Conservation (phyloP, 2,888 invertebrate species). For the Euphydryas editha region DNA sequence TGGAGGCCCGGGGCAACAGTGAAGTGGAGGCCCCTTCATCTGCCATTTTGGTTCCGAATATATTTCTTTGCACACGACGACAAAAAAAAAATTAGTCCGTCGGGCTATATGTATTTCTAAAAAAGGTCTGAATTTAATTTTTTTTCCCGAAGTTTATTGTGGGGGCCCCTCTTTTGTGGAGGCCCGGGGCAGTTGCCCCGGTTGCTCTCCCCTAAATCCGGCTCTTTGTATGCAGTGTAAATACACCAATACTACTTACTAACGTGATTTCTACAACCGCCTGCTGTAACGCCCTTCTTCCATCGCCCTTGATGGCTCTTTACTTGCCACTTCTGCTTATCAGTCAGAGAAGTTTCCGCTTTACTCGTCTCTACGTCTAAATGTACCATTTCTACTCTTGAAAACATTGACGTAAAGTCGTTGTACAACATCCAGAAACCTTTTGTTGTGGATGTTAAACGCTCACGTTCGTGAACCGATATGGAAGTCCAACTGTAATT, state of each 20-base stretch:
- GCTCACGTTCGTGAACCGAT: conserved; percentile 88
- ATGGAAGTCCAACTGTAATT: conserved; percentile 88
- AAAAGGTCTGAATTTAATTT: too few species aligned
- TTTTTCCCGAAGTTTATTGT: too few species aligned
- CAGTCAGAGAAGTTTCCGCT: conserved; percentile 91
- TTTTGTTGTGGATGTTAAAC: conserved; percentile 86
- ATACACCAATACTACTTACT: conserved; percentile 68
- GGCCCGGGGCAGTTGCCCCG: too few species aligned
- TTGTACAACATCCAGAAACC: conserved; percentile 94
- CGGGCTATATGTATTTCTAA: too few species aligned
- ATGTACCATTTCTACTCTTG: conserved; percentile 92
- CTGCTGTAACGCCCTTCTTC: conserved; percentile 94
- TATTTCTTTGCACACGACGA: too few species aligned
- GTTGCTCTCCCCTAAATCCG: too few species aligned
- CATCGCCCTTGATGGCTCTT: conserved; percentile 93
- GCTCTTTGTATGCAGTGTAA: neutral
- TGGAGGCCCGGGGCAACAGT: too few species aligned
- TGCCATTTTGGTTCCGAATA: too few species aligned
- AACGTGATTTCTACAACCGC: conserved; percentile 94
- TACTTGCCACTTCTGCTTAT: conserved; percentile 93
- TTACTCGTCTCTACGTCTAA: conserved; percentile 93
- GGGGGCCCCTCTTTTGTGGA: too few species aligned
- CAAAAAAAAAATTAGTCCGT: too few species aligned
- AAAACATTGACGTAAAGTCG: conserved; percentile 92
- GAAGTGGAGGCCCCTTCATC: too few species aligned